Evolutionary conservation across 2,888 invertebrate species (phyloP), one percentile per base, ranked within the genome.

Genomic region (Diplazon laetatorius): DNA sequence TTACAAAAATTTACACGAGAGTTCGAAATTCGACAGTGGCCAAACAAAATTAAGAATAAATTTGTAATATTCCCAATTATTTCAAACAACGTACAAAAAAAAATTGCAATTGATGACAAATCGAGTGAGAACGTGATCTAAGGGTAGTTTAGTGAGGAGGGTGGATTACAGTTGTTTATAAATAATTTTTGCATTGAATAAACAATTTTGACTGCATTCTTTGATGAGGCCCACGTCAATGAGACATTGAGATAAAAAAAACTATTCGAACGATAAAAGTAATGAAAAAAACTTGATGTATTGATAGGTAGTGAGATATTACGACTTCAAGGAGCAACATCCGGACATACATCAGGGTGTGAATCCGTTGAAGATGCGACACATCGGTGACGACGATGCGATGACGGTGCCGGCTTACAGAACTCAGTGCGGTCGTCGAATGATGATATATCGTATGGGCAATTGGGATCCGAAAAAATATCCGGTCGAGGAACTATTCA

Each of bases 361-460:
- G 0, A 93, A 93, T 76, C 95, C 95, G 0, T 82, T 94, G 69
- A 93, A 94, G 52, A 90, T 96, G 82, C 91, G 92, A 35, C 92
- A 91, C 74, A 92, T 96, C 8, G 96, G 95, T 0, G 94, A 95
- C 16, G 93, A 94, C 8, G 93, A 94, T 78, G 92, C 96, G 2
- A 92, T 96, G 50, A 93, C 94, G 0, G 96, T 95, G 2, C 94
- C 96, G 0, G 95, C 96, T 0, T 96, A 96, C 86, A 92, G 94
- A 35, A 96, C 96, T 81, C 95, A 95, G 87, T 93, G 93, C 76
- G 96, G 95, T 1, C 92, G 95, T 76, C 92, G 96, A 63, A 92
- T 96, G 82, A 92, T 96, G 85, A 92, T 96, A 60, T 95, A 95
- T 87, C 94, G 95, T 88, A 92, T 96, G 82, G 95, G 95, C 39